Percentiles rank a stretch among this genome's conserved stretches.
Evolutionary conservation across 1,140 invertebrate species (phyloP).

Genomic region (Dryas iulia): DNA sequence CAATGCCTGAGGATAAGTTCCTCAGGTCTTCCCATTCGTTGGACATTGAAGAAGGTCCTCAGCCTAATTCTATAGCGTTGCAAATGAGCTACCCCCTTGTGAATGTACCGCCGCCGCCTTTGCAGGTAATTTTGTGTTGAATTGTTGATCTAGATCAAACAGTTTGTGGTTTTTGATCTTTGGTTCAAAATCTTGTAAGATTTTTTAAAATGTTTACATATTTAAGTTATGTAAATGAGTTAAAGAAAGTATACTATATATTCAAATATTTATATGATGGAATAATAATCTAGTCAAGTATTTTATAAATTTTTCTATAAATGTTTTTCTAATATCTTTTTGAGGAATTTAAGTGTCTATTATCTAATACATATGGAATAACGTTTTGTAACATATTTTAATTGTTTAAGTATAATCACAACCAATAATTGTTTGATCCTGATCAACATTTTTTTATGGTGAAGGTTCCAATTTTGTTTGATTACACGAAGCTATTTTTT

Average conservation of each 20-base stretch:
- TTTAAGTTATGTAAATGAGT: no score
- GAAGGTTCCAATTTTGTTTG: background rate
- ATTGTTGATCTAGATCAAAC: slow-evolving; percentile 12
- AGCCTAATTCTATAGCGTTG: slow-evolving; percentile 77
- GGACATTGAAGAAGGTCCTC: slow-evolving; percentile 61
- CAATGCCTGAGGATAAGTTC: slow-evolving; percentile 51
- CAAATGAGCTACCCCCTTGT: slow-evolving; percentile 80
- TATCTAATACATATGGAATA: no score
- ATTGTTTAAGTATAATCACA: no score
- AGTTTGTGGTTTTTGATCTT: no score
- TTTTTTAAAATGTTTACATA: no score
- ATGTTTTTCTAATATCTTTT: no score
- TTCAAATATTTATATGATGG: no score
- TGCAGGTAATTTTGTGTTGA: slow-evolving; percentile 55
- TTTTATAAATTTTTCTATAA: no score
- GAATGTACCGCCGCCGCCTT: slow-evolving; percentile 61
- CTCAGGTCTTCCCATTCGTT: slow-evolving; percentile 56
- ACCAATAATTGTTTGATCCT: background rate
- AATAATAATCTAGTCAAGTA: no score
- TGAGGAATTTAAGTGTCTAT: no score
- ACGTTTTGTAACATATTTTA: no score
- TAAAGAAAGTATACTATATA: no score
- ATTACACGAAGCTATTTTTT: background rate
- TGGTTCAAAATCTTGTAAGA: background rate
- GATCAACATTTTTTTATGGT: background rate